These are phyloP conservation scores for Heliconius hortense DNA, from an alignment of 2,888 invertebrate genomes.

Conservation along the genomic window DNA sequence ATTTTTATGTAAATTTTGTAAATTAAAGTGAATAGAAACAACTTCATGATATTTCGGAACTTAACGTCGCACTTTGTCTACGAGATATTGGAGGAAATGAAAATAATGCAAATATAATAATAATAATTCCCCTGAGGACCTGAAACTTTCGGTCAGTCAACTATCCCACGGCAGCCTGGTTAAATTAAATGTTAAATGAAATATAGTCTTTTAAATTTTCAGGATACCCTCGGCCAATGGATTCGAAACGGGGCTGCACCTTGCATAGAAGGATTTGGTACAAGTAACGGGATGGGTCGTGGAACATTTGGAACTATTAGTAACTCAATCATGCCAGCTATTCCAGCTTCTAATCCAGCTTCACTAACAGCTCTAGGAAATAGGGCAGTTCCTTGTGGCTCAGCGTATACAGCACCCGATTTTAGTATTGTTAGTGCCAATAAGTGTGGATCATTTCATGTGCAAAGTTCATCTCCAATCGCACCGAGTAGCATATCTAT, in stretches of 20 bases:
- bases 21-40: too few relatives aligned
- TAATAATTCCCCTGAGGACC: too few relatives aligned
- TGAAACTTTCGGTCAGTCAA: too few relatives aligned
- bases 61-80: too few relatives aligned
- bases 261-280: not conserved
- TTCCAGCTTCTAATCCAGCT: not conserved
- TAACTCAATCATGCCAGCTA: not conserved
- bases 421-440: conserved; percentile 20
- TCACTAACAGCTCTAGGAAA: not conserved
- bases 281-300: not conserved
- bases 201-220: not conserved
- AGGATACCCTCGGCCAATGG: not conserved
- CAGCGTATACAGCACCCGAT: not conserved
- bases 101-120: too few relatives aligned
- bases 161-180: too few relatives aligned
- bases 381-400: not conserved
- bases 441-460: not conserved
- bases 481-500: conserved; percentile 7
- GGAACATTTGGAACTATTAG: not conserved
- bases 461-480: conserved; percentile 9
- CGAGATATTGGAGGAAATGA: too few relatives aligned
- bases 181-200: too few relatives aligned
- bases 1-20: too few relatives aligned
- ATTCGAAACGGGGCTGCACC: not conserved
- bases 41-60: too few relatives aligned